These are phyloP conservation scores for Triplophysa dalaica DNA, from an alignment of 2,113 vertebrate genomes.

Conservation along the genomic window DNA sequence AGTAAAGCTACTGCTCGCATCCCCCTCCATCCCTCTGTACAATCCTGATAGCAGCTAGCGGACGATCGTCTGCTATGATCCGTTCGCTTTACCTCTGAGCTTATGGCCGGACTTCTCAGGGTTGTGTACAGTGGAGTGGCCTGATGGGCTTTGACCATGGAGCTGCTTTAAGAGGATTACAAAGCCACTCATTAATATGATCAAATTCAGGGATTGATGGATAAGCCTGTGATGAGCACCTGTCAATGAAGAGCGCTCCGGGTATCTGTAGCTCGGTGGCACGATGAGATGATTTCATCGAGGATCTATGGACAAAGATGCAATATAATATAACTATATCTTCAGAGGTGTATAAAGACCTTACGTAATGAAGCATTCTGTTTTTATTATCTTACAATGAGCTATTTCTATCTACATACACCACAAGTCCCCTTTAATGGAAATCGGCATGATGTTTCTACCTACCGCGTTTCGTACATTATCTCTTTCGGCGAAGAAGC, in stretches of 20 bases:
- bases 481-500: too few relatives aligned
- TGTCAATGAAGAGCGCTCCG: constrained; percentile 36
- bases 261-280: neutral
- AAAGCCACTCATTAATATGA: constrained; percentile 55
- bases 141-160: constrained; percentile 39
- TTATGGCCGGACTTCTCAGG: constrained; percentile 16
- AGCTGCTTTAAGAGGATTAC: constrained; percentile 54
- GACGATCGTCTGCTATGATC: constrained; percentile 40
- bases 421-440: too few relatives aligned
- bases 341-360: too few relatives aligned
- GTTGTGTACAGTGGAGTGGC: constrained; percentile 25
- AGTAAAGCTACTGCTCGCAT: neutral
- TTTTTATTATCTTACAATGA: too few relatives aligned
- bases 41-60: constrained; percentile 37
- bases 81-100: constrained; percentile 30
- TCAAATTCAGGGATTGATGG: constrained; percentile 53
- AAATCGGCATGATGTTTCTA: too few relatives aligned
- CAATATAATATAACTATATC: too few relatives aligned
- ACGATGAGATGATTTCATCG: constrained; percentile 6
- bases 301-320: too few relatives aligned
- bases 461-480: too few relatives aligned
- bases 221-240: constrained; percentile 52
- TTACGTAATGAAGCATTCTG: too few relatives aligned
- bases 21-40: neutral
- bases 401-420: too few relatives aligned